These are phyloP conservation scores for Coelinius sp. DNA, from an alignment of 2,888 invertebrate species.

Conservation along the genomic window DNA sequence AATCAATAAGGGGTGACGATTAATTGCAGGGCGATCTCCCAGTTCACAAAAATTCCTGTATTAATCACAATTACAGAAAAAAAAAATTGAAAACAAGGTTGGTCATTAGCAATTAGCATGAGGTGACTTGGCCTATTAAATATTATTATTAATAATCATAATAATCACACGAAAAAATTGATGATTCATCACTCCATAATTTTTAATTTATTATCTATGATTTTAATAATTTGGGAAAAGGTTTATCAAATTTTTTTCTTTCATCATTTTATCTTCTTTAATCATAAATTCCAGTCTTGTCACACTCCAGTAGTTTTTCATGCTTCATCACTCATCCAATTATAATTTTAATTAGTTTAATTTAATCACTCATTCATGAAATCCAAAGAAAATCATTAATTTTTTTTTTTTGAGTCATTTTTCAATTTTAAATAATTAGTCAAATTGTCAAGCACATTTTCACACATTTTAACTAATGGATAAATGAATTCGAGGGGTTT, in stretches of 20 bases:
- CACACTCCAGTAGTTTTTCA: not conserved
- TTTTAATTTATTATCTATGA: constrained; percentile 49
- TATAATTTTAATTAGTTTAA: not conserved
- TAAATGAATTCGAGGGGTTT: not conserved
- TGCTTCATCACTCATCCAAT: not conserved
- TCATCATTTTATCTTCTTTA: constrained; percentile 48
- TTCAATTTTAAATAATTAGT: not conserved
- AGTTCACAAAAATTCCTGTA: constrained; percentile 70
- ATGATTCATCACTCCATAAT: not conserved
- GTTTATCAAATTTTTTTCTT: constrained; percentile 56
- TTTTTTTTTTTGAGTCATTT: not conserved
- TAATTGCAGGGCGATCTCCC: constrained; percentile 70
- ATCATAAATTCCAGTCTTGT: not conserved
- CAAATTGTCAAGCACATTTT: not conserved
- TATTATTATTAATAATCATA: constrained; percentile 54
- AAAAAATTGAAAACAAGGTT: constrained; percentile 64
- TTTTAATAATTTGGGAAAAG: constrained; percentile 39
- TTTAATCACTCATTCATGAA: constrained; percentile 40
- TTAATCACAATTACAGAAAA: constrained; percentile 65
- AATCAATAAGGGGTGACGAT: constrained; percentile 52
- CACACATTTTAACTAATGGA: not conserved
- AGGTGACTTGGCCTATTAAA: constrained; percentile 69
- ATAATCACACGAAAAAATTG: not conserved
- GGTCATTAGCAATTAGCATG: constrained; percentile 71
- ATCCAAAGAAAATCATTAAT: constrained; percentile 42